Percentiles rank a stretch among this genome's conserved stretches.
These are phyloP conservation scores for Syrmaticus mikado DNA, from an alignment of 2,113 vertebrate species.

Conservation along the genomic window DNA sequence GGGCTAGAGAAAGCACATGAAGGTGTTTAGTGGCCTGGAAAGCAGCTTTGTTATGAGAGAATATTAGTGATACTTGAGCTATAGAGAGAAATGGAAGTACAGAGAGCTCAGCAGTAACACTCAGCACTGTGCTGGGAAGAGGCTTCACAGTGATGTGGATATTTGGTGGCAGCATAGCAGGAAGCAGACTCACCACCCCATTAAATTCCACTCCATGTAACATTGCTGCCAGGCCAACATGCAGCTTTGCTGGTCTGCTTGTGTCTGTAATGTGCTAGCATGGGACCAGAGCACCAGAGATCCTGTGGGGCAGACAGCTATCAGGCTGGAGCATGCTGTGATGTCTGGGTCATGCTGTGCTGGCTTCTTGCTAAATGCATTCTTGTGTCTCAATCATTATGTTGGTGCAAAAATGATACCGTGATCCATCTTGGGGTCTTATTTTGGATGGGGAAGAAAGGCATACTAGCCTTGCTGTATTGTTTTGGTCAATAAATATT, in stretches of 20 bases:
- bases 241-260: neutral
- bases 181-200: accelerated
- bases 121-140: accelerated
- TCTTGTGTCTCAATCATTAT: neutral
- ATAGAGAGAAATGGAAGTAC: neutral
- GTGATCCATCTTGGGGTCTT: neutral
- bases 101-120: accelerated
- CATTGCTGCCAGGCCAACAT: neutral
- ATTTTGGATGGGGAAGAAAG: neutral
- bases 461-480: neutral
- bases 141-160: accelerated
- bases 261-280: accelerated
- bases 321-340: neutral
- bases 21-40: conserved; percentile 45
- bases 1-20: neutral
- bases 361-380: neutral
- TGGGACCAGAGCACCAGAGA: neutral
- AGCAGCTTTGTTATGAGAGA: accelerated
- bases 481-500: neutral
- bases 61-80: neutral
- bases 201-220: neutral
- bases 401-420: neutral
- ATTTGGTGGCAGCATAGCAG: neutral
- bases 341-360: neutral
- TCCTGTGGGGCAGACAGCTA: neutral